Conservation (phyloP, 2,113 vertebrate genomes). For the Albula goreensis region DNA sequence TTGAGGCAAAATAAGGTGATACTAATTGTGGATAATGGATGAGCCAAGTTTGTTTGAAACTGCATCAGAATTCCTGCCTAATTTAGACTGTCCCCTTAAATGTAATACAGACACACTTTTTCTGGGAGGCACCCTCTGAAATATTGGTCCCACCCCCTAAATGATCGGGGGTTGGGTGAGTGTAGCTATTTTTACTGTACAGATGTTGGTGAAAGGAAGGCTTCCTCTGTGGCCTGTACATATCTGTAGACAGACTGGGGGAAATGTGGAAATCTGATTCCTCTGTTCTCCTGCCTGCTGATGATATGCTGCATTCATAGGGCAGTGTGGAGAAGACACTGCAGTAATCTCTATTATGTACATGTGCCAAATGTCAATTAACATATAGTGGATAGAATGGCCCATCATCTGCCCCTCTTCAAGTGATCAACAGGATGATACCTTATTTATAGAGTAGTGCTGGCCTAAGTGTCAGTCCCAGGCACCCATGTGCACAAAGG, state of each 20-base stretch:
- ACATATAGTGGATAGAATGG: not conserved
- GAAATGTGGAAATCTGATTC: not conserved
- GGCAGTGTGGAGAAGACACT: not conserved
- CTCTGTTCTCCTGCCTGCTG: not conserved
- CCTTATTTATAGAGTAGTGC: not conserved
- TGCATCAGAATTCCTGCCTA: not conserved
- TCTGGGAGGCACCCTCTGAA: not conserved
- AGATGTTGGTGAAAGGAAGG: not conserved
- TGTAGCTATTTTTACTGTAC: constrained; percentile 15
- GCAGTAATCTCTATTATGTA: not conserved
- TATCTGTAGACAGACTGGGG: not conserved
- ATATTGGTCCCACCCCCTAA: not conserved
- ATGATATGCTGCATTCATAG: not conserved
- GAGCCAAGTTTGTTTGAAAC: not conserved
- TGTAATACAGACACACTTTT: not conserved
- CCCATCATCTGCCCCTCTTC: not conserved
- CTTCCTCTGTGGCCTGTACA: not conserved
- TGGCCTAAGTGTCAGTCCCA: not conserved
- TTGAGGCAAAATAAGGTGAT: not conserved
- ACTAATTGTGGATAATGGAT: too few relatives aligned
- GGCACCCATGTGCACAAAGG: not conserved
- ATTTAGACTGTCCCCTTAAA: not conserved
- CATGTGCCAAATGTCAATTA: not conserved
- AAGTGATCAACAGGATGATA: not conserved
- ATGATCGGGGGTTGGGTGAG: not conserved